These are phyloP conservation scores for Eupithecia inturbata DNA, from an alignment of 2,888 invertebrate genomes.

Conservation along the genomic window DNA sequence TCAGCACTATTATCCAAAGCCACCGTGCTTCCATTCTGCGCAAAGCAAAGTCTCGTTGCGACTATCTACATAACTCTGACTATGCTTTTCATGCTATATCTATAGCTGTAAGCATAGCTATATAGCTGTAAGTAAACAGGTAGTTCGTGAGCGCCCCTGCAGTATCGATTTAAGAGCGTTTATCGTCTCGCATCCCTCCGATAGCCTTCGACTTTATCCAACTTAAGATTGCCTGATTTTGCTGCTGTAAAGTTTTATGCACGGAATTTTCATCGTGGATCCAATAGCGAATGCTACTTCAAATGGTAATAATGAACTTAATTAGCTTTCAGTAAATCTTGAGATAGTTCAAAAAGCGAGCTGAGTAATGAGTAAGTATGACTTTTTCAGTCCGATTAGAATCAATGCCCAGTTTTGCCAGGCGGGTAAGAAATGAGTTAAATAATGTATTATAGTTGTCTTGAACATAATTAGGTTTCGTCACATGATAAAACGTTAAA, in stretches of 20 bases:
- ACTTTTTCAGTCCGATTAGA: not conserved
- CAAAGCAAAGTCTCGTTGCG: conserved; percentile 9
- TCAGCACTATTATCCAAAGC: not conserved
- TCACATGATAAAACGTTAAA: too few species aligned
- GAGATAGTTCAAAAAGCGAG: not conserved
- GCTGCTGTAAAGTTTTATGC: conserved; percentile 19
- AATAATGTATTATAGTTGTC: too few species aligned
- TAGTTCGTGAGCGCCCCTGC: conserved; percentile 49
- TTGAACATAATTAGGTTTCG: too few species aligned
- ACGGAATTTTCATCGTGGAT: conserved; percentile 1
- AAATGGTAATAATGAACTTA: not conserved
- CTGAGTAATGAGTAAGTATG: not conserved
- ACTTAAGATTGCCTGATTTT: conserved; percentile 32
- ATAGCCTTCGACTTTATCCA: conserved; percentile 39
- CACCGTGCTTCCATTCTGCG: conserved; percentile 12
- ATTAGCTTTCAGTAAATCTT: not conserved
- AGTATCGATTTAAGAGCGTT: conserved; percentile 61
- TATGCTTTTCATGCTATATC: not conserved
- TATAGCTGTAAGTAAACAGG: conserved; percentile 30
- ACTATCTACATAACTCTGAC: conserved; percentile 9
- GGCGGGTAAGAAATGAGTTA: too few species aligned
- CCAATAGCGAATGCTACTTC: not conserved
- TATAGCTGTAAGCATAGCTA: conserved; percentile 19
- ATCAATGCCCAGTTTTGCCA: not conserved
- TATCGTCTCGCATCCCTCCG: conserved; percentile 54